A percentile compares a stretch with the other conserved stretches of the same genome.
phyloP scores from a whole-genome alignment of 1,140 invertebrate genomes.

The Venturia canescens region DNA sequence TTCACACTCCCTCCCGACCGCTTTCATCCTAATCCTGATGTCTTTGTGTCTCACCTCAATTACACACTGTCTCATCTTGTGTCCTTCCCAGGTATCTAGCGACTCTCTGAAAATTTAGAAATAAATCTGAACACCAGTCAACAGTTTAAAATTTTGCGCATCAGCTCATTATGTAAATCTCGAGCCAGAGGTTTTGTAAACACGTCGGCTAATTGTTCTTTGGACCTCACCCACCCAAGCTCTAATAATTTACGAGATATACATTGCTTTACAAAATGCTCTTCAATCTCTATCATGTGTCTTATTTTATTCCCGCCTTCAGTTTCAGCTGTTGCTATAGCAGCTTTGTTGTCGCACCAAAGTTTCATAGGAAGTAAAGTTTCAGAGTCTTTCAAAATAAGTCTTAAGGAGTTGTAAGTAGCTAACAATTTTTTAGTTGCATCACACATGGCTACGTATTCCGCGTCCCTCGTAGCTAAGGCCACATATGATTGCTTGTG shows the following conservation, averaged over 20 bases:
- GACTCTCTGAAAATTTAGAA: too few species aligned
- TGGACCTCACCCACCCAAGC: conserved; percentile 27
- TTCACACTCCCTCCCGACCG: too few species aligned
- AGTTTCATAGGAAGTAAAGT: background rate
- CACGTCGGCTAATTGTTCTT: conserved; percentile 26
- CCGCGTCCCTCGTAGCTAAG: conserved; percentile 14
- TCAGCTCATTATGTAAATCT: too few species aligned
- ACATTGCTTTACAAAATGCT: conserved; percentile 17
- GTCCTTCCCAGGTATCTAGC: too few species aligned
- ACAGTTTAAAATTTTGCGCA: too few species aligned
- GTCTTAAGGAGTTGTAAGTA: background rate
- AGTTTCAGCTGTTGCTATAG: conserved; percentile 16
- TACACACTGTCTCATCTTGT: too few species aligned
- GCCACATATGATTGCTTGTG: conserved; percentile 33
- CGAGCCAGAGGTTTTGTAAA: conserved; percentile 25
- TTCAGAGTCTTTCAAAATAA: background rate
- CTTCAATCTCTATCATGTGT: conserved; percentile 7
- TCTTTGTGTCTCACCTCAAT: too few species aligned
- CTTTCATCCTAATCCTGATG: too few species aligned
- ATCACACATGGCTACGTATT: conserved; percentile 30
- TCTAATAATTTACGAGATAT: conserved; percentile 18
- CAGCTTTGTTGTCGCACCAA: conserved; percentile 27
- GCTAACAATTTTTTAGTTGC: background rate
- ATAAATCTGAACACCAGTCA: too few species aligned
- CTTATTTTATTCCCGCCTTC: background rate